Conservation (phyloP, 2,797 vertebrate genomes). For the Rhabdomys pumilio region DNA sequence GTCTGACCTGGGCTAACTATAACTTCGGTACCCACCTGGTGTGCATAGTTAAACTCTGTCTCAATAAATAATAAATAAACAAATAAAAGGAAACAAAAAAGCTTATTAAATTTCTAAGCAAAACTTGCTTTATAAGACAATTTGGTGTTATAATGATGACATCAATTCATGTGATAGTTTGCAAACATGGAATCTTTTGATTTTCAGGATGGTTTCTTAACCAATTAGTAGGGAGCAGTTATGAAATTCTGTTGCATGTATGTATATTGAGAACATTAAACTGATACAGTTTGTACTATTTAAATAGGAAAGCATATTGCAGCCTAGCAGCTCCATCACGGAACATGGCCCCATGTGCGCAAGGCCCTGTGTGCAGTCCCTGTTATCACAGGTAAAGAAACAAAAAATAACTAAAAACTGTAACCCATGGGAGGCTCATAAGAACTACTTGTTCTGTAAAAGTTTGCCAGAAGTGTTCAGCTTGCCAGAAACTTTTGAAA, state of each 20-base stretch:
- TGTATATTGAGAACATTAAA: background rate
- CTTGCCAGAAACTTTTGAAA: background rate
- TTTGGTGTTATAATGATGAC: conserved; percentile 68
- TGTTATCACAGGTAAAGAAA: background rate
- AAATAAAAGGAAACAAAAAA: background rate
- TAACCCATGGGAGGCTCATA: background rate
- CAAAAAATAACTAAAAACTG: background rate
- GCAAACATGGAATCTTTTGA: conserved; percentile 68
- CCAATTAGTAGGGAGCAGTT: conserved; percentile 35
- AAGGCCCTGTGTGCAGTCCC: background rate
- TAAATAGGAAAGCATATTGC: background rate
- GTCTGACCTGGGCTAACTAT: background rate
- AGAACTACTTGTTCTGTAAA: background rate
- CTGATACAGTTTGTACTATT: background rate
- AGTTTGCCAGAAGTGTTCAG: background rate
- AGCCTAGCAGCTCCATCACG: background rate
- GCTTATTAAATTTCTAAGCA: background rate
- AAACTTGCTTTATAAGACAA: conserved; percentile 66
- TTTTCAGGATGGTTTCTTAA: conserved; percentile 43
- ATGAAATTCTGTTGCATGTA: background rate
- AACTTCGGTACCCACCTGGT: background rate
- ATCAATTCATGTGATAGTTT: conserved; percentile 76
- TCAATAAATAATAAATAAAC: background rate
- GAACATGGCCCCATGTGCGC: background rate
- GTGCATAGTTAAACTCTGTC: background rate